Base-by-base conservation (phyloP, 2,797 vertebrate species). In the Chrysocyon brachyurus region DNA sequence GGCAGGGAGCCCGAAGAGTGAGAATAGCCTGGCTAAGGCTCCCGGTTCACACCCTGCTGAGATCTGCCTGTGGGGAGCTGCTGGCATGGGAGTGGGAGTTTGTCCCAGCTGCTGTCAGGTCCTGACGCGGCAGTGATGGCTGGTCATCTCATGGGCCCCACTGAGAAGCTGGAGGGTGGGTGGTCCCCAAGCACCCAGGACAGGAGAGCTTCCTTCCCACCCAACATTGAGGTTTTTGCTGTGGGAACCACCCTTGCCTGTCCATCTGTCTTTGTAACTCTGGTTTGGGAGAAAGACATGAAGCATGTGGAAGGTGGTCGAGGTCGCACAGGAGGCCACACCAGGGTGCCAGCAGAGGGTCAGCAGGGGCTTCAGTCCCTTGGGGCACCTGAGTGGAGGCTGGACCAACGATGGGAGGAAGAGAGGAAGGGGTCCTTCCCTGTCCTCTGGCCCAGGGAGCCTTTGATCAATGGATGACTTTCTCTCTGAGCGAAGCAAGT, bases 41-140 rank as follows among this genome's bases (percentile, higher is more conserved):
- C 5, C 33, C 0, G 36, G 70, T 24, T 33, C 24, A 22, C 33
- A 70, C 19, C 5, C 63, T 70, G 68, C 11, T 11, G 21, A 72
- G 21, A 40, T 19, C 70, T 12, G 36, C 36, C 36, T 68, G 22
- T 21, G 33, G 36, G 70, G 36, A 12, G 21, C 11, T 72, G 70
- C 14, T 36, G 21, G 21, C 1, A 1, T 40, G 21, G 36, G 24
- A 12, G 11, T 14, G 21, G 5, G 36, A 11, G 19, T 11, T 40
- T 11, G 21, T 22, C 68, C 5, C 19, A 0, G 36, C 33, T 72
- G 2, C 12, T 40, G 36, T 72, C 21, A 0, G 68, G 33, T 72
- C 70, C 70, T 12, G 70, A 72, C 33, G 12, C 1, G 2, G 6
- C n/a, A 4, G 16, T 68, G 8, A 68, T 1, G 36, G 36, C 36